Evolutionary conservation across 2,113 vertebrate species (phyloP), one percentile per base, ranked within the genome.

Genomic region (Danionella cerebrum): DNA sequence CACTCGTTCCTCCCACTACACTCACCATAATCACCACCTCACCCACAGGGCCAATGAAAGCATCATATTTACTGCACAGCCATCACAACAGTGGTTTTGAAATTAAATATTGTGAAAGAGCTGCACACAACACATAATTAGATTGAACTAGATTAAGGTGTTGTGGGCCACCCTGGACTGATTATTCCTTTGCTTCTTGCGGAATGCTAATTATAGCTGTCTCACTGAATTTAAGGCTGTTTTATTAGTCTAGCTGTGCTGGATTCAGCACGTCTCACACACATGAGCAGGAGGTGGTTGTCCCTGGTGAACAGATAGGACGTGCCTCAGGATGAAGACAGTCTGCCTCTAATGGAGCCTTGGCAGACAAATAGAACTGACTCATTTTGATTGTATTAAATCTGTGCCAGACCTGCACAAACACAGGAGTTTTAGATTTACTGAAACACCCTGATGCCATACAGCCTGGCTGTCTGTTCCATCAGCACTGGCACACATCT

Each of bases 331-430:
- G 58, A 45, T 45, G 16, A 18, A 45, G 25, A 13, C 25, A n/a
- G 58, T 18, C 41, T 60, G 16, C 39, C 25, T 60, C 19, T 51
- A 31, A 57, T 12, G 27, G 47, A 47, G 52, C 38, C 25, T 65
- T 67, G 47, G 67, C 42, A 66, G 70, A 71, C 52, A 13, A 42
- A 10, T 70, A 45, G 71, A 60, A 70, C 60, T 70, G 75, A 63
- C 62, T 67, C 71, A 73, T 41, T 24, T 73, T 77, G 72, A 84
- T 80, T 80, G 60, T 59, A 70, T 75, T 71, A 73, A 73, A 70
- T 70, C 54, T 73, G 73, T 76, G 67, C 38, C 65, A 58, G 67
- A 45, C 48, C 58, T 54, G 41, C 51, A 67, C 35, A 50, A 74
- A 54, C 53, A 48, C 19, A 6, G 51, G 50, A 45, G 19, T 22